phyloP scores from a whole-genome alignment of 1,140 invertebrate species.

The Pseudomyrmex cubaensis region DNA sequence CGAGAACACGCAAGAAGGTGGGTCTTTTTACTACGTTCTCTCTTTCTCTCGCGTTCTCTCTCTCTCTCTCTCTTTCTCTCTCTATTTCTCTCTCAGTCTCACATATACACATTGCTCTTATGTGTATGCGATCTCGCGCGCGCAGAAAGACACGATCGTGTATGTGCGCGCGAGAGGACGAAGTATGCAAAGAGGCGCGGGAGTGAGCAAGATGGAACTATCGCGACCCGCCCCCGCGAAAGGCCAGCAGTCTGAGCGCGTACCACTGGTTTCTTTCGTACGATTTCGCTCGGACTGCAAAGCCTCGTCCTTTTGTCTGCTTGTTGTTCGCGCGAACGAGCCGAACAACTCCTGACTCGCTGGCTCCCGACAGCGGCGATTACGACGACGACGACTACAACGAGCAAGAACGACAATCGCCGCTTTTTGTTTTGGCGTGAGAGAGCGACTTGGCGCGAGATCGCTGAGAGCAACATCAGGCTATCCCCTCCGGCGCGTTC shows the following conservation, averaged over 20 bases:
- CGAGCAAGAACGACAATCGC: neutral
- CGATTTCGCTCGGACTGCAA: conserved; percentile 28
- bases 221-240: conserved; percentile 71
- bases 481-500: neutral
- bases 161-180: conserved; percentile 32
- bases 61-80: conserved; percentile 33
- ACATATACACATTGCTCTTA: neutral
- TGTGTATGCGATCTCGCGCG: conserved; percentile 49
- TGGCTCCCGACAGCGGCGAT: neutral
- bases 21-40: conserved; percentile 70
- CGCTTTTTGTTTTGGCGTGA: conserved; percentile 45
- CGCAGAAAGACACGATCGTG: conserved; percentile 15
- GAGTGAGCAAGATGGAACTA: conserved; percentile 42
- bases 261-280: conserved; percentile 65
- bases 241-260: conserved; percentile 67
- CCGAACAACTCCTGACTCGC: too few species aligned
- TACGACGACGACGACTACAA: neutral
- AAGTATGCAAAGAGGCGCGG: neutral
- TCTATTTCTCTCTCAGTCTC: neutral
- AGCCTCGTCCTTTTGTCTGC: neutral
- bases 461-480: neutral
- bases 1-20: conserved; percentile 95
- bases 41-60: conserved; percentile 10
- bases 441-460: conserved; percentile 45
- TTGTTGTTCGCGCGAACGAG: conserved; percentile 4